Evolutionary conservation across 2,888 invertebrate genomes (phyloP).

Genomic region (Polietes domitor): DNA sequence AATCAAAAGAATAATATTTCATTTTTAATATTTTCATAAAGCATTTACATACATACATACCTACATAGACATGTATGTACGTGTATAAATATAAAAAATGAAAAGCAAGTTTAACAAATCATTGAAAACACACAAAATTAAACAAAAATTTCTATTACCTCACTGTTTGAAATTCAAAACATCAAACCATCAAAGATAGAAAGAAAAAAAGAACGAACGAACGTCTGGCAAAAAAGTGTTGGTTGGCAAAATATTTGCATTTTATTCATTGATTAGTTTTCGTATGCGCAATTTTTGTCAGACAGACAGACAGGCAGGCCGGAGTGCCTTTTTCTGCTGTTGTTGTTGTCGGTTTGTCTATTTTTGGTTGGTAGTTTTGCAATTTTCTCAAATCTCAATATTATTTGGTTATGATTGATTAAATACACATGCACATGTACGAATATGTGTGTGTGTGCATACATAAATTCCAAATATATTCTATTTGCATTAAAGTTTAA

Average conservation of each 20-base stretch:
- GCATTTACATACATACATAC: not conserved
- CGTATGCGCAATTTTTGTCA: conserved; percentile 11
- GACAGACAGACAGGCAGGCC: not conserved
- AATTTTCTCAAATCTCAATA: conserved; percentile 34
- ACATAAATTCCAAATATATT: not conserved
- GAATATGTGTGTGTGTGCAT: conserved; percentile 6
- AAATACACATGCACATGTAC: conserved; percentile 8
- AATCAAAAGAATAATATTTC: conserved; percentile 17
- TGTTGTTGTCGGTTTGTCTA: conserved; percentile 24
- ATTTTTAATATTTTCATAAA: conserved; percentile 10
- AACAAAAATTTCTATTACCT: conserved; percentile 16
- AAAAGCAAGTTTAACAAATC: conserved; percentile 57
- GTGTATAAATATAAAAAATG: conserved; percentile 26
- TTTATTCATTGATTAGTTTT: conserved; percentile 36
- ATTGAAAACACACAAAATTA: conserved; percentile 38
- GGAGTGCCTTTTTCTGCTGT: conserved; percentile 5
- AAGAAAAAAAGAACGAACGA: not conserved
- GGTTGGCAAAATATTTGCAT: conserved; percentile 25
- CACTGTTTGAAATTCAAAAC: conserved; percentile 5
- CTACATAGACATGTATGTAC: not conserved
- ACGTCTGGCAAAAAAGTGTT: not conserved
- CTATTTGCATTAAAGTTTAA: conserved; percentile 15
- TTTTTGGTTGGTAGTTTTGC: conserved; percentile 23
- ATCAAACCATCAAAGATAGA: not conserved
- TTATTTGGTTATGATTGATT: conserved; percentile 30